Conservation (phyloP, 1,140 invertebrate species). For the Zophobas morio region DNA sequence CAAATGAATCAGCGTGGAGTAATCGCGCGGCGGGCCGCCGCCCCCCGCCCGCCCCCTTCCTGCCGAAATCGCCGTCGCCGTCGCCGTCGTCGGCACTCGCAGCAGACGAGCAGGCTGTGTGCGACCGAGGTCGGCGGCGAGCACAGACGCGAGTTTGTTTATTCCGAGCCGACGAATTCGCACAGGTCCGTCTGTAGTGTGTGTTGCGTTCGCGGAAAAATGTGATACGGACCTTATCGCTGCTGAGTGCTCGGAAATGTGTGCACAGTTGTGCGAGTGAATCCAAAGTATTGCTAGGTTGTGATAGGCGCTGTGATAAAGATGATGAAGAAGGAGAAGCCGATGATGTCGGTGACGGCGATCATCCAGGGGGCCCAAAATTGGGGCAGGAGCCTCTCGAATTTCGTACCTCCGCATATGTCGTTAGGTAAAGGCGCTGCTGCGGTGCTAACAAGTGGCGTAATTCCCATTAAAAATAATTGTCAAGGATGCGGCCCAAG, state of each 20-base stretch:
- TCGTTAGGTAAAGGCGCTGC: conserved; percentile 61
- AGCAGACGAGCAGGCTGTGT: conserved; percentile 42
- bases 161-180: neutral
- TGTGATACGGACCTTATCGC: conserved; percentile 2
- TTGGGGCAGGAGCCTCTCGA: conserved; percentile 71
- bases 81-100: conserved; percentile 27
- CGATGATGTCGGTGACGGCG: conserved; percentile 86
- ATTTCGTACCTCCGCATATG: conserved; percentile 60
- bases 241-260: conserved; percentile 12
- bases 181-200: neutral
- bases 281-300: conserved; percentile 9
- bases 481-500: conserved; percentile 20
- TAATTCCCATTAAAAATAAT: conserved; percentile 30
- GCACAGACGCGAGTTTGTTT: conserved; percentile 43
- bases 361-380: conserved; percentile 80
- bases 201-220: conserved; percentile 9
- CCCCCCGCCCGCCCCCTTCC: conserved; percentile 15
- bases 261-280: conserved; percentile 1
- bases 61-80: conserved; percentile 31
- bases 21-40: neutral
- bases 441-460: neutral
- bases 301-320: conserved; percentile 50
- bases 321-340: conserved; percentile 88
- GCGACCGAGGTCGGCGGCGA: conserved; percentile 38
- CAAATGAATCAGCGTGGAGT: conserved; percentile 1